Conservation (phyloP, 2,113 vertebrate genomes). For the Chiloscyllium plagiosum region DNA sequence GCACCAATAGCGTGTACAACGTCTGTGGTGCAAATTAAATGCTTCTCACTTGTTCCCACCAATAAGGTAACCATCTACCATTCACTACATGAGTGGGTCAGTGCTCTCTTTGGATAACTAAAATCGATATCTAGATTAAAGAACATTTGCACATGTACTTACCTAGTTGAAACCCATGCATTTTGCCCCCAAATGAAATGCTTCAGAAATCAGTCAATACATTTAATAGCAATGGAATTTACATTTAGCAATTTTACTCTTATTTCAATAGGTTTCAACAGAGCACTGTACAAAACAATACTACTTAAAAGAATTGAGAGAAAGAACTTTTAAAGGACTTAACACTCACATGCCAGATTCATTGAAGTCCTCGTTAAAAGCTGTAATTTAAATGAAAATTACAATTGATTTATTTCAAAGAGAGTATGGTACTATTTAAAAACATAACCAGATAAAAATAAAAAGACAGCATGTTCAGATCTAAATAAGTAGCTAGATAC, state of each 20-base stretch:
- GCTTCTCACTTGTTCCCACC: background rate
- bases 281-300: background rate
- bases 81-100: background rate
- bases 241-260: background rate
- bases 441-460: background rate
- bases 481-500: no score
- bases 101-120: background rate
- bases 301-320: background rate
- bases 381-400: background rate
- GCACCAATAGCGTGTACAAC: background rate
- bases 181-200: background rate
- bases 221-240: background rate
- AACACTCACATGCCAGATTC: background rate
- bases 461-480: background rate
- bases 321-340: background rate
- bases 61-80: background rate
- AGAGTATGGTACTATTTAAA: background rate
- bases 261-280: no score
- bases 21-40: background rate
- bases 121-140: background rate
- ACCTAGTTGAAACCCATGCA: background rate
- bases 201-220: background rate
- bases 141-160: no score
- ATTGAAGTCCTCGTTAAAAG: background rate
- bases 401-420: constrained; percentile 2